Base-by-base conservation (phyloP, 30 jellyfish, hydroid and myxozoan species). In the Pelagia noctiluca region DNA sequence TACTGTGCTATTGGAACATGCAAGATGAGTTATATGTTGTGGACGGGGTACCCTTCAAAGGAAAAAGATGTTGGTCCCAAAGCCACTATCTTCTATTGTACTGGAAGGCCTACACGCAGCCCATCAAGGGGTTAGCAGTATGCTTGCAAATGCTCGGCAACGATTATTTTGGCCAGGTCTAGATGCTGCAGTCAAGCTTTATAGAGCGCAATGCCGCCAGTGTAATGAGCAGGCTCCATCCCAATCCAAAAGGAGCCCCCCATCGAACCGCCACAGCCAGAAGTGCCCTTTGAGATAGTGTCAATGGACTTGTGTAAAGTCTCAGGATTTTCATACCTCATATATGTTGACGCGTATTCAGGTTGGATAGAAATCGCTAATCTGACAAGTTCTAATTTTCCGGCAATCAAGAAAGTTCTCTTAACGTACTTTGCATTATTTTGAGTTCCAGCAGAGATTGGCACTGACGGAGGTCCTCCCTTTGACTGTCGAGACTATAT, bases 101-200 rank as follows among this genome's bases (percentile, higher is more conserved):
- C 78, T 60, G 0, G 89, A 60, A 13, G 88, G 88, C 65, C 88
- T 76, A 7, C 88, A 76, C 85, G 85, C 88, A 23, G 86, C 88
- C 77, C 88, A 76, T 34, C 88, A 76, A 54, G 88, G 88, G 10
- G 86, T 76, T 0, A 49, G 85, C 57, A 49, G 87, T 23, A 78
- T 78, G 89, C 74, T 63, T 12, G 89, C 89, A 76, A 81, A 0
- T 19, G 89, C 90, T 37, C 66, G 63, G 26, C 61, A 47, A 70
- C n/a, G 90, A 2, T 69, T 81, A 0, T 81, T 81, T 84, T 81
- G 92, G 92, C 92, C 92, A 24, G 92, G 89, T 7, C 79, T 81
- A 0, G 80, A 70, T 47, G 90, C 83, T 46, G 89, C 89, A 23
- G 42, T 81, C 57, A n/a, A n/a, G n/a, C n/a, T n/a, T n/a, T n/a